A percentile compares a stretch with the other conserved stretches of the same genome.
phyloP scores from a whole-genome alignment of 2,113 vertebrate genomes.

The Danio rerio region GRCz12tu NC_133193.1:37812501-37813000 shows the following conservation, averaged over 20 bases:
- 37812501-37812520: not conserved
- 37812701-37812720: slow-evolving; percentile 36
- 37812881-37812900: not conserved
- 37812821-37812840: slow-evolving; percentile 11
- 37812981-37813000: too few relatives aligned
- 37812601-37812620: slow-evolving; percentile 14
- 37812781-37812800: not conserved
- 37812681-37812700: slow-evolving; percentile 10
- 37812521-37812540: not conserved
- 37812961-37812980: too few relatives aligned
- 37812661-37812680: slow-evolving; percentile 8
- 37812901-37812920: not conserved
- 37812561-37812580: not conserved
- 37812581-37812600: slow-evolving; percentile 15
- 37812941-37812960: not conserved
- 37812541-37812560: not conserved
- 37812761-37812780: slow-evolving; percentile 12
- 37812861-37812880: slow-evolving; percentile 11
- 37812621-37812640: slow-evolving; percentile 32
- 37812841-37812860: slow-evolving; percentile 21
- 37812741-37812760: slow-evolving; percentile 41
- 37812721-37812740: slow-evolving; percentile 43
- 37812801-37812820: slow-evolving; percentile 3
- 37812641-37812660: not conserved
- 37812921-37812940: not conserved